These are phyloP conservation scores for Casuarius casuarius DNA, from an alignment of 2,113 vertebrate species.

Conservation along the genomic window DNA sequence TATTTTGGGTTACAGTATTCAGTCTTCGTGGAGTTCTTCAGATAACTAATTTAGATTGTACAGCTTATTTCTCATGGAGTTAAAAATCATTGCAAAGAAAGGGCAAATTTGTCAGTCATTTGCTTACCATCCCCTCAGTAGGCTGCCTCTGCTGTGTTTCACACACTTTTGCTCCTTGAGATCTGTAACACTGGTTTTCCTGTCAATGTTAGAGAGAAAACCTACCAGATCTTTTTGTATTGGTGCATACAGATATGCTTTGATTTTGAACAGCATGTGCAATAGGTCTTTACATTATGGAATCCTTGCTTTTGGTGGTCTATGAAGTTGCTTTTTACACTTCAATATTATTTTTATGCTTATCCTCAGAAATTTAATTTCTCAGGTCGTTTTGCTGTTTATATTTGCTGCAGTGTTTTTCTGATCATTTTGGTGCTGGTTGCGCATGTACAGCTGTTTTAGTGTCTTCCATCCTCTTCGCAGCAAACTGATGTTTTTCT, in stretches of 20 bases:
- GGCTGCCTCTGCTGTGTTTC: not conserved
- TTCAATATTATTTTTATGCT: not conserved
- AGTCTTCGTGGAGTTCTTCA: too few relatives aligned
- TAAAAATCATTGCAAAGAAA: rapidly evolving
- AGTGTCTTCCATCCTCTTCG: not conserved
- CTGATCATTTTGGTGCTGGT: not conserved
- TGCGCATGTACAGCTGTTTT: not conserved
- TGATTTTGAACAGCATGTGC: rapidly evolving
- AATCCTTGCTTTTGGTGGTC: not conserved
- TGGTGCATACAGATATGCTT: not conserved
- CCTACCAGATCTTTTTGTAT: rapidly evolving
- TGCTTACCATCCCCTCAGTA: rapidly evolving
- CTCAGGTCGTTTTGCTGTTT: not conserved
- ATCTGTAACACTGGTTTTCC: too few relatives aligned
- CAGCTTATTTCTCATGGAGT: not conserved
- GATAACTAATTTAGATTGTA: not conserved
- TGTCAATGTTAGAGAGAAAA: rapidly evolving
- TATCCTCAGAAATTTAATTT: not conserved
- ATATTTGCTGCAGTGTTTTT: not conserved
- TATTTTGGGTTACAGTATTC: too few relatives aligned
- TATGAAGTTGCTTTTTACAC: not conserved
- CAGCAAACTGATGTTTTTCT: not conserved
- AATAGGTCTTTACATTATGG: rapidly evolving
- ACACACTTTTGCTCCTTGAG: rapidly evolving
- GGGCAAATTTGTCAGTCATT: too few relatives aligned